Percentiles rank a stretch among this genome's conserved stretches.
Conservation (phyloP, 2,797 vertebrate genomes). For the Chrysocyon brachyurus region DNA sequence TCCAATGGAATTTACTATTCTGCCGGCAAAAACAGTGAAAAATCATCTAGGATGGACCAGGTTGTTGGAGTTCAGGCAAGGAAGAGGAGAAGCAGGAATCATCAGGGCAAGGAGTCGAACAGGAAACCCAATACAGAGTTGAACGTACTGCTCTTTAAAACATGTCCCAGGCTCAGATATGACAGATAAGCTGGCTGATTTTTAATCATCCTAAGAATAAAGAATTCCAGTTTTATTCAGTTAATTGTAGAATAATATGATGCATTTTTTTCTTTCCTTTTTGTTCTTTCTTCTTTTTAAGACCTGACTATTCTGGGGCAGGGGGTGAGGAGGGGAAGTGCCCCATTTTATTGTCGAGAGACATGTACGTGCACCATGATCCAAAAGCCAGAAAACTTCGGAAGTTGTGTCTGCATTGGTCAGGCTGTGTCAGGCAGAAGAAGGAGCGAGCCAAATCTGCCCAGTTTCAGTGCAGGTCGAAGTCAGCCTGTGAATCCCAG, state of each 20-base stretch:
- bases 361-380: neutral
- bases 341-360: neutral
- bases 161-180: neutral
- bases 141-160: neutral
- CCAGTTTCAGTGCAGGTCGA: neutral
- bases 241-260: slow-evolving; percentile 6
- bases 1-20: neutral
- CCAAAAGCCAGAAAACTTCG: neutral
- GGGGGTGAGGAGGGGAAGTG: neutral
- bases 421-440: neutral
- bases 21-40: neutral
- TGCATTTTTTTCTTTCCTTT: neutral
- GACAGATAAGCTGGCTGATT: neutral
- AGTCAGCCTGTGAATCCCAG: neutral
- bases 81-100: slow-evolving; percentile 2
- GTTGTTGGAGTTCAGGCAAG: neutral
- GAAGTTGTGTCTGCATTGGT: neutral
- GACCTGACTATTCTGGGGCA: neutral
- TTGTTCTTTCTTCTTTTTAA: neutral
- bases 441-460: neutral
- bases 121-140: slow-evolving; percentile 24
- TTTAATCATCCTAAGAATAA: slow-evolving; percentile 39
- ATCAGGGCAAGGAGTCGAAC: neutral
- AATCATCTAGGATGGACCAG: neutral
- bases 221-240: slow-evolving; percentile 36